These are phyloP conservation scores for Palythoa grandiflora DNA, from an alignment of 92 coral and sea anemone species.

Conservation along the genomic window DNA sequence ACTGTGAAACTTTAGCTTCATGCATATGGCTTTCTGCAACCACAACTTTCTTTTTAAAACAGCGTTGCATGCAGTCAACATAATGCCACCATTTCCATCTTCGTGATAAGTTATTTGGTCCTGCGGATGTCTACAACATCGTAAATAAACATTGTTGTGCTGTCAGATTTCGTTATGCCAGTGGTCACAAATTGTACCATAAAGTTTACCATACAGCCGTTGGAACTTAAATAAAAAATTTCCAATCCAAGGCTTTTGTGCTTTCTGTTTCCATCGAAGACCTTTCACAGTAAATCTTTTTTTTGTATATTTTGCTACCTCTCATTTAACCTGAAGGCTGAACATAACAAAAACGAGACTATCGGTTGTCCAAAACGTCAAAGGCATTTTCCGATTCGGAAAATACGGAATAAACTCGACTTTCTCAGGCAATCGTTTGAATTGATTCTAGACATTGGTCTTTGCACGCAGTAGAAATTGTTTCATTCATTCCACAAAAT, in stretches of 20 bases:
- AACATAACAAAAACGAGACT: not conserved
- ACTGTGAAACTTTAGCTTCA: not conserved
- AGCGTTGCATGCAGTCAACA: not conserved
- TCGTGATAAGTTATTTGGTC: not conserved
- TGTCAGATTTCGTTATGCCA: not conserved
- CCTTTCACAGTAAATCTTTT: not conserved
- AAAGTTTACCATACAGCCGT: conserved; percentile 10
- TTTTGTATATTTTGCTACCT: conserved; percentile 4
- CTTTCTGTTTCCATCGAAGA: conserved; percentile 22
- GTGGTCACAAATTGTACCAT: conserved; percentile 16
- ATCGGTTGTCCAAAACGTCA: conserved; percentile 23
- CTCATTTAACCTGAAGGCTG: not conserved
- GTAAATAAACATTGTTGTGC: not conserved
- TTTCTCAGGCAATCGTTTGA: conserved; percentile 22
- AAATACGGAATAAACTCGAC: conserved; percentile 27
- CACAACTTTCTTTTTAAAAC: not conserved
- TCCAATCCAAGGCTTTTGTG: conserved; percentile 18
- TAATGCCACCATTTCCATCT: not conserved
- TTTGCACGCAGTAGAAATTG: conserved; percentile 26
- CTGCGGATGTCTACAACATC: not conserved
- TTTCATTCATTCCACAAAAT: conserved; percentile 35
- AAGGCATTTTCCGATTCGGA: conserved; percentile 37
- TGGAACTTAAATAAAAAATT: not conserved
- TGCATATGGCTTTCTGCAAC: not conserved
- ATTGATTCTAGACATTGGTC: conserved; percentile 22